phyloP scores from a whole-genome alignment of 2,113 vertebrate species.

The Poeciliopsis retropinna region DNA sequence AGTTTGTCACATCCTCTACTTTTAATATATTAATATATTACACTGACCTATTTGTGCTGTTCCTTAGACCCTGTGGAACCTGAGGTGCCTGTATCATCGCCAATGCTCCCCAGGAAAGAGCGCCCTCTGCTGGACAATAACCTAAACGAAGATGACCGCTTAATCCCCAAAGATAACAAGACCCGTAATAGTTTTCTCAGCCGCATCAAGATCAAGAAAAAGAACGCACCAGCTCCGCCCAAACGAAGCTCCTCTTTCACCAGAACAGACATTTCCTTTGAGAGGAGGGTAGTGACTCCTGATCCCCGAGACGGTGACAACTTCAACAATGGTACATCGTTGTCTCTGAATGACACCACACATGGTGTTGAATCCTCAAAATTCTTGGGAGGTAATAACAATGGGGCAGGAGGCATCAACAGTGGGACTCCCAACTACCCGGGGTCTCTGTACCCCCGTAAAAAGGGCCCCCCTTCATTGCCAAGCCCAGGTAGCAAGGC shows the following conservation, averaged over 20 bases:
- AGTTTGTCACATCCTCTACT: no score
- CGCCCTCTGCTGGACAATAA: slow-evolving; percentile 80
- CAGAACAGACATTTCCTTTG: slow-evolving; percentile 83
- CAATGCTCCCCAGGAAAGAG: slow-evolving; percentile 92
- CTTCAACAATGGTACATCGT: slow-evolving; percentile 78
- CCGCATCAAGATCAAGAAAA: slow-evolving; percentile 98
- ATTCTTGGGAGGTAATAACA: slow-evolving; percentile 78
- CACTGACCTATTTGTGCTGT: background rate
- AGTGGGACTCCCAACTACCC: slow-evolving; percentile 85
- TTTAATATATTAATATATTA: no score
- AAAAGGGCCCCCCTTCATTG: slow-evolving; percentile 82
- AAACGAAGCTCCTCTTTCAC: slow-evolving; percentile 96
- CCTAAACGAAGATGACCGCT: slow-evolving; percentile 91
- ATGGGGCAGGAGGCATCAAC: slow-evolving; percentile 78
- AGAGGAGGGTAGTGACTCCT: slow-evolving; percentile 76
- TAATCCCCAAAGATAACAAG: slow-evolving; percentile 92
- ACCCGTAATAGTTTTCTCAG: slow-evolving; percentile 89
- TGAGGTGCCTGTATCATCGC: slow-evolving; percentile 85
- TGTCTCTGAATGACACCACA: slow-evolving; percentile 38
- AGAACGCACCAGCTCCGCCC: slow-evolving; percentile 90
- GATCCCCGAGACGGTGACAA: slow-evolving; percentile 77
- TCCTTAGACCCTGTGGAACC: slow-evolving; percentile 85
- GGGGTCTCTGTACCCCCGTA: slow-evolving; percentile 85
- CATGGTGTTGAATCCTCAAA: slow-evolving; percentile 76
- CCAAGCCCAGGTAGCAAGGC: slow-evolving; percentile 72